Evolutionary conservation across 2,888 invertebrate species (phyloP).

Genomic region (Chrysodeixis includens): DNA sequence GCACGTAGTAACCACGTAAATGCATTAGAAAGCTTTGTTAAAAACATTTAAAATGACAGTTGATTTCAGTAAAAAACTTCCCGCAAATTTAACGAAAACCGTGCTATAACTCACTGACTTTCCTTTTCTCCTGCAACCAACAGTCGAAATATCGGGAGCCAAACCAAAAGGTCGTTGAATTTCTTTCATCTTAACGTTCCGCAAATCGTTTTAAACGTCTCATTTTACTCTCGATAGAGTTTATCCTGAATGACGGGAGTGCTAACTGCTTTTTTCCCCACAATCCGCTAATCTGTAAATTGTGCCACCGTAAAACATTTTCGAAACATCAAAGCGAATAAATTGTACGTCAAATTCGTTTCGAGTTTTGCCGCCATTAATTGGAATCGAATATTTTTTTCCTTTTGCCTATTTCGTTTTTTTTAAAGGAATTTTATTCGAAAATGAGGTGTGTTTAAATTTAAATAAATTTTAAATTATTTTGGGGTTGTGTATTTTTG

Average conservation of each 20-base stretch:
- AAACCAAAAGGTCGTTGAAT: constrained; percentile 21
- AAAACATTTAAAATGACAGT: too few species aligned
- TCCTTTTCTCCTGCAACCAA: neutral
- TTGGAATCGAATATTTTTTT: constrained; percentile 63
- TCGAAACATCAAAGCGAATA: constrained; percentile 67
- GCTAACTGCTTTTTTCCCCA: constrained; percentile 48
- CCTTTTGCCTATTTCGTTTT: constrained; percentile 44
- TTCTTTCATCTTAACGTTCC: constrained; percentile 37
- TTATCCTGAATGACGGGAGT: constrained; percentile 49
- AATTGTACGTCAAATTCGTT: constrained; percentile 54
- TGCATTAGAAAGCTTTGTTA: too few species aligned
- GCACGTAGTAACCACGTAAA: too few species aligned
- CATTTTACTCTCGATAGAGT: constrained; percentile 57
- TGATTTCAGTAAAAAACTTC: too few species aligned
- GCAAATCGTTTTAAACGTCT: constrained; percentile 56
- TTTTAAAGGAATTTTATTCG: constrained; percentile 43
- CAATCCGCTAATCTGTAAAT: constrained; percentile 57
- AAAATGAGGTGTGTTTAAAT: constrained; percentile 9
- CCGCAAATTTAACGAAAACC: too few species aligned
- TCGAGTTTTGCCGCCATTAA: constrained; percentile 55
- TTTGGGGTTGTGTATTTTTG: constrained; percentile 12
- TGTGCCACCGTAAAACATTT: constrained; percentile 49
- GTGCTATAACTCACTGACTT: neutral
- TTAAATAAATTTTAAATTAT: neutral
- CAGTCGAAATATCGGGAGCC: constrained; percentile 19